Evolutionary conservation across 1,140 invertebrate species (phyloP).

Genomic region (Protaetia brevitarsis): DNA sequence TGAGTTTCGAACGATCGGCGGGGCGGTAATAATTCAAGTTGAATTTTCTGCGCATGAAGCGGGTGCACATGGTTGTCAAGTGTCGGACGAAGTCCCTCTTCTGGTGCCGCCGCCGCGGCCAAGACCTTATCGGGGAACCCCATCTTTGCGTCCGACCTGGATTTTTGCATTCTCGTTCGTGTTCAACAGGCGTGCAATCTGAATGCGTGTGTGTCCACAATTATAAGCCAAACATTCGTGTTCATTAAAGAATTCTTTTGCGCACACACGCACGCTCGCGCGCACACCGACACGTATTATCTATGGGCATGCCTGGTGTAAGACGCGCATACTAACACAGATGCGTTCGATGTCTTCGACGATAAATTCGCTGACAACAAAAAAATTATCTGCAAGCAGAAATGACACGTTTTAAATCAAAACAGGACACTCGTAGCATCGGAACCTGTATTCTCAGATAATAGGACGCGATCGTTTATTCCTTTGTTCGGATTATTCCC

Average conservation of each 20-base stretch:
- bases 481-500: conserved; percentile 4
- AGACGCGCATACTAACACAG: too few species aligned
- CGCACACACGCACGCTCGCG: not conserved
- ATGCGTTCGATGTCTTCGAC: conserved; percentile 8
- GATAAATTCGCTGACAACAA: conserved; percentile 16
- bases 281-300: too few species aligned
- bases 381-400: conserved; percentile 17
- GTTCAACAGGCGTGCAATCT: conserved; percentile 21
- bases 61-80: conserved; percentile 23
- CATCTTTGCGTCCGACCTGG: conserved; percentile 2
- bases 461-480: conserved; percentile 9
- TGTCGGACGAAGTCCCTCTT: not conserved
- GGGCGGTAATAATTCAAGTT: conserved; percentile 18
- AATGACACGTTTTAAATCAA: conserved; percentile 18
- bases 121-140: conserved; percentile 15
- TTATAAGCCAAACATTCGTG: conserved; percentile 7
- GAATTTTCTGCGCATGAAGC: conserved; percentile 20
- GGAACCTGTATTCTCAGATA: conserved; percentile 12
- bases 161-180: conserved; percentile 19
- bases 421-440: conserved; percentile 13
- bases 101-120: not conserved
- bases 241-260: conserved; percentile 20
- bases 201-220: conserved; percentile 16
- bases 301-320: too few species aligned
- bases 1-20: not conserved